phyloP scores from a whole-genome alignment of 2,113 vertebrate species.

The Saccopteryx bilineata region DNA sequence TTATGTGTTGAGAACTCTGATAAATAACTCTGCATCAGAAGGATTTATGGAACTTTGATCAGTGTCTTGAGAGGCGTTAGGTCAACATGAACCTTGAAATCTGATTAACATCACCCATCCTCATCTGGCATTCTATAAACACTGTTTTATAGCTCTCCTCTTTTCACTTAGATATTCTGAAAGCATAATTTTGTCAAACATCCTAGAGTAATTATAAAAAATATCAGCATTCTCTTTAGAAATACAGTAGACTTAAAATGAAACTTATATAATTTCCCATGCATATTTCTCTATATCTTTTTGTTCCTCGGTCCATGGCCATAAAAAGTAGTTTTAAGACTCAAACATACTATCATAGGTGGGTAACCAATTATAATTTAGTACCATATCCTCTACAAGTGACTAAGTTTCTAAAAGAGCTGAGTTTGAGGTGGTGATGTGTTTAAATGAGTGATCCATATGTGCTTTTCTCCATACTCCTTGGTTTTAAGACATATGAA shows the following conservation, averaged over 20 bases:
- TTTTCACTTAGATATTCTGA: slow-evolving; percentile 68
- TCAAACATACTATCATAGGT: background rate
- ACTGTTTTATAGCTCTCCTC: slow-evolving; percentile 45
- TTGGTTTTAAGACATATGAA: slow-evolving; percentile 48
- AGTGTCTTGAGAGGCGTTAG: slow-evolving; percentile 79
- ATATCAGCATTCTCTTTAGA: slow-evolving; percentile 65
- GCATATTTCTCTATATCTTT: slow-evolving; percentile 57
- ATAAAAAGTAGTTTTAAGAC: slow-evolving; percentile 26
- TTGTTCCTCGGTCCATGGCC: slow-evolving; percentile 54
- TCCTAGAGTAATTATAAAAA: slow-evolving; percentile 67
- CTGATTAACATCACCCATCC: slow-evolving; percentile 76
- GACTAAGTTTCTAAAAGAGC: slow-evolving; percentile 9
- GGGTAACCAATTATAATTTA: background rate
- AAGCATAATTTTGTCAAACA: slow-evolving; percentile 68
- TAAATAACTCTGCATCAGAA: slow-evolving; percentile 84
- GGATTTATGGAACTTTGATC: slow-evolving; percentile 85
- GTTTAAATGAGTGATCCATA: background rate
- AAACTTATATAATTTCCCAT: slow-evolving; percentile 52
- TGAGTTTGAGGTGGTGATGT: background rate
- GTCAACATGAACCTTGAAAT: slow-evolving; percentile 84
- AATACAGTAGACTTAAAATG: slow-evolving; percentile 24
- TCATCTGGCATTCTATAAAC: slow-evolving; percentile 58
- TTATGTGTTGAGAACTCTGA: slow-evolving; percentile 82
- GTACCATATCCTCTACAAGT: background rate
- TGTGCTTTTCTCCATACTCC: background rate